Conservation (phyloP, 2,888 invertebrate species). For the Agrypnus murinus region DNA sequence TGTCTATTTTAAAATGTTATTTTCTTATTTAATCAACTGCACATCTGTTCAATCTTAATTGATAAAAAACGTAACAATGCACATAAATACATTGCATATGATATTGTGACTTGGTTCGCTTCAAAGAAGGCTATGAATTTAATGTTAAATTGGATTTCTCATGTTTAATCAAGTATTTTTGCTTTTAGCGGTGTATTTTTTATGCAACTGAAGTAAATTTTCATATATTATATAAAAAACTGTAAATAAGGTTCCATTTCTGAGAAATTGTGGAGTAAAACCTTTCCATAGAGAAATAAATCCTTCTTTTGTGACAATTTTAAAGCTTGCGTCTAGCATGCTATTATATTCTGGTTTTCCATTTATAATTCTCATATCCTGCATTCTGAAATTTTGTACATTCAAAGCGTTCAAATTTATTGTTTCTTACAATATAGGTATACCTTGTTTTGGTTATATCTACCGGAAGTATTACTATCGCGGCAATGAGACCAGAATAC, state of each 20-base stretch:
- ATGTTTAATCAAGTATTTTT: no score
- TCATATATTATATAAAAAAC: constrained; percentile 57
- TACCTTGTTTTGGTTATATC: constrained; percentile 81
- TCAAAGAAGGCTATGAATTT: no score
- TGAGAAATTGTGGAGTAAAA: constrained; percentile 83
- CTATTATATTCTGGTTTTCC: constrained; percentile 92
- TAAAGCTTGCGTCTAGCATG: constrained; percentile 83
- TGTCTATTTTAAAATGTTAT: no score
- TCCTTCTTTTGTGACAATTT: constrained; percentile 88
- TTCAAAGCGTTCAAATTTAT: no score
- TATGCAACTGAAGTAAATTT: constrained; percentile 31
- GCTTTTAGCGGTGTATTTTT: constrained; percentile 8
- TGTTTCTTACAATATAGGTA: no score
- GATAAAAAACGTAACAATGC: no score
- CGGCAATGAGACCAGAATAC: constrained; percentile 79
- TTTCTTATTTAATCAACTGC: no score
- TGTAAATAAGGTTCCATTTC: constrained; percentile 56
- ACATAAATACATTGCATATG: no score
- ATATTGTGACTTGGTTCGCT: no score
- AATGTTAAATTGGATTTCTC: no score
- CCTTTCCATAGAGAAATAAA: constrained; percentile 96
- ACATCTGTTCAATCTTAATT: no score
- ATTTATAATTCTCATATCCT: constrained; percentile 90
- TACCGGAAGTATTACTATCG: constrained; percentile 80
- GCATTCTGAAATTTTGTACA: constrained; percentile 85